phyloP scores from a whole-genome alignment of 2,113 vertebrate species.

The Plectropomus leopardus region DNA sequence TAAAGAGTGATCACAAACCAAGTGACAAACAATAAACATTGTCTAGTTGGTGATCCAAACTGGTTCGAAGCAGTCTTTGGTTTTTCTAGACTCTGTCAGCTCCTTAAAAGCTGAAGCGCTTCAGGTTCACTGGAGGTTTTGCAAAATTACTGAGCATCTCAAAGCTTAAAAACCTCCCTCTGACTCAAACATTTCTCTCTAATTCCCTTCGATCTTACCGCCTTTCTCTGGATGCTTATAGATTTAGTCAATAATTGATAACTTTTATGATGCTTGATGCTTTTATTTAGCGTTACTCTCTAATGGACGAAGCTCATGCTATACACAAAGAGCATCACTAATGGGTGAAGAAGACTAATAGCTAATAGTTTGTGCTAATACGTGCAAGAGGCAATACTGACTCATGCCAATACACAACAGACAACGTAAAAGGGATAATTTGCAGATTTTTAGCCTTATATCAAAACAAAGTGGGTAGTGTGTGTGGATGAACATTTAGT shows the following conservation, averaged over 20 bases:
- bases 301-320: constrained; percentile 20
- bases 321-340: constrained; percentile 24
- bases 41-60: not conserved
- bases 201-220: no score
- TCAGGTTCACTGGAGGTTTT: not conserved
- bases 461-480: no score
- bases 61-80: not conserved
- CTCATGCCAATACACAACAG: not conserved
- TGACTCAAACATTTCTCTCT: no score
- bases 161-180: no score
- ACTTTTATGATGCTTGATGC: no score
- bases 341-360: constrained; percentile 23
- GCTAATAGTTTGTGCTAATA: constrained; percentile 5
- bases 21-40: not conserved
- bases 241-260: not conserved
- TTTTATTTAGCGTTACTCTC: no score
- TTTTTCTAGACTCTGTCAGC: not conserved
- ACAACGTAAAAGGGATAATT: no score
- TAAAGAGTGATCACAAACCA: not conserved
- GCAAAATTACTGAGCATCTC: not conserved
- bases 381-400: constrained; percentile 14
- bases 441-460: no score
- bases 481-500: no score
- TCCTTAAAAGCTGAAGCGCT: no score
- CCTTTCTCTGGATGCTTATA: not conserved